Evolutionary conservation across 2,888 invertebrate genomes (phyloP), one percentile per base, ranked within the genome.

Genomic region (Galeruca laticollis): DNA sequence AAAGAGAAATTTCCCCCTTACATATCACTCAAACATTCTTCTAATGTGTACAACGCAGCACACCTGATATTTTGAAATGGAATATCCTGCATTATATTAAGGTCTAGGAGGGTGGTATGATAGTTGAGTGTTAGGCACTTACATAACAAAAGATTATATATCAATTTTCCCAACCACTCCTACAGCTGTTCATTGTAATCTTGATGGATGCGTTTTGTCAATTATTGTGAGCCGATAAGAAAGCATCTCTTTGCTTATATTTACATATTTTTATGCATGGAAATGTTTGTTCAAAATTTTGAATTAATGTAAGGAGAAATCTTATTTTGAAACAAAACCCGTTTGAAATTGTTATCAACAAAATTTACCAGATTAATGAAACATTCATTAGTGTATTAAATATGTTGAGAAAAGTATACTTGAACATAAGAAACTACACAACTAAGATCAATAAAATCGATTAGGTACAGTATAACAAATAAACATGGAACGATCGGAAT

Each of bases 121-220:
- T 47, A 47, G 15, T 47, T 47, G 47, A 18, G 18, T 47, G 47
- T 47, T 18, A 47, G 47, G 54, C 26, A 15, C 54, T 15, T n/a
- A 31, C 8, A 26, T 54, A 26, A 54, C 54, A 31, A 54, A 9
- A 31, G 54, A 54, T 54, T 54, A 54, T 21, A 54, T 54, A 13
- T 54, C 54, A 54, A 54, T 54, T 54, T 51, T 54, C 54, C 15
- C 31, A 54, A 31, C 31, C 54, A 31, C 54, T 54, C 54, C 54
- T 15, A 47, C 47, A 47, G 54, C 31, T 54, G 26, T 31, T 8
- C 1, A 8, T n/a, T 54, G 26, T 54, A 54, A 54, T 54, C 54
- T 54, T 54, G 26, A 54, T 54, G 54, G 13, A 54, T 54, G 54
- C 26, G 31, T 54, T 54, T 31, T 13, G 31, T 54, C 26, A 54